phyloP scores from a whole-genome alignment of 1,140 invertebrate species.

The Cydia strobilella region DNA sequence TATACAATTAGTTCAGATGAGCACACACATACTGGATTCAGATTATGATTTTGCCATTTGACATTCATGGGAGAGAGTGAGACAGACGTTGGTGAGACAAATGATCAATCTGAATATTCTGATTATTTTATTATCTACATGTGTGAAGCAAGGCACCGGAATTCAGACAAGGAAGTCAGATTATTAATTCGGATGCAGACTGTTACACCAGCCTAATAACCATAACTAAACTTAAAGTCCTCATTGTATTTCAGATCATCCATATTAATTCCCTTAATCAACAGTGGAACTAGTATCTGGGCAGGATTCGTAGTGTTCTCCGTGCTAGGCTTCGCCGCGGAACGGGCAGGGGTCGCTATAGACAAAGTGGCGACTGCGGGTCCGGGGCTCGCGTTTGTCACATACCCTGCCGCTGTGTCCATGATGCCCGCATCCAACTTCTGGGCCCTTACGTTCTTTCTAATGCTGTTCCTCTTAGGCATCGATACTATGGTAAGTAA shows the following conservation, averaged over 20 bases:
- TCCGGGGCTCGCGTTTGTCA: conserved; percentile 94
- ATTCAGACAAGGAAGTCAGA: no score
- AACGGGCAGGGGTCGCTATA: conserved; percentile 90
- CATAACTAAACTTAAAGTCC: not conserved
- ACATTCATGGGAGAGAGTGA: no score
- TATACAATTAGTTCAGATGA: no score
- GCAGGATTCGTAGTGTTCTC: conserved; percentile 97
- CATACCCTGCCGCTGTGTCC: conserved; percentile 94
- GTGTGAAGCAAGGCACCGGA: no score
- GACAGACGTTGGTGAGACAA: no score
- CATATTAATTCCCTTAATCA: conserved; percentile 86
- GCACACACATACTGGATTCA: no score
- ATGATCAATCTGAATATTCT: no score
- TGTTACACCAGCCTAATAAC: no score
- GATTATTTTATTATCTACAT: no score
- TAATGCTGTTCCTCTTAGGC: conserved; percentile 96
- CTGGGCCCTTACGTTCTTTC: conserved; percentile 95
- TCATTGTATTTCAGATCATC: conserved; percentile 84
- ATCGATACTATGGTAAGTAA: conserved; percentile 92
- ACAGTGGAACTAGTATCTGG: conserved; percentile 94
- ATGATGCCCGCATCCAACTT: conserved; percentile 93
- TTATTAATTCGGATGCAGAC: no score
- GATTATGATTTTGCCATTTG: no score
- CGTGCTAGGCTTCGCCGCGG: conserved; percentile 93
- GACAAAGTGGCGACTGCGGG: conserved; percentile 93